Evolutionary conservation across 2,888 invertebrate genomes (phyloP), one percentile per base, ranked within the genome.

Genomic region (Malachius bipustulatus): DNA sequence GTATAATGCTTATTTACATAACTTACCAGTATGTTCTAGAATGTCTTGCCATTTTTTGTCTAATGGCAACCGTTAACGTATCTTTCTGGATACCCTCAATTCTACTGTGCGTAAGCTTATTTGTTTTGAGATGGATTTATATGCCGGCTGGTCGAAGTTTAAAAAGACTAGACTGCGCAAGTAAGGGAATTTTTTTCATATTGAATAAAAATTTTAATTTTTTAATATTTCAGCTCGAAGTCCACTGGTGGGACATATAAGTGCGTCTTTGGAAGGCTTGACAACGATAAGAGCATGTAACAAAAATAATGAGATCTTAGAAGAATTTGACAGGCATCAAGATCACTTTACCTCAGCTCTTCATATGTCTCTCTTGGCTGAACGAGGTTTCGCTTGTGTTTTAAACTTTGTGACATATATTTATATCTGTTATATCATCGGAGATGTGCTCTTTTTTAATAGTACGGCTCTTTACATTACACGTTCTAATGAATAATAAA

Each of bases 1-100:
- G 87, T 30, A 85, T 76, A 60, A 61, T 77, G 48, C 65, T 80
- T 2, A 79, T 79, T 52, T 75, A 76, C 43, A 68, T 73, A 16
- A 74, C 77, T 77, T 48, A 68, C 69, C 62, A 32, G 19, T 26
- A n/a, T n/a, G n/a, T n/a, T n/a, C n/a, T n/a, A n/a, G n/a, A n/a
- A n/a, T n/a, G n/a, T n/a, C n/a, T n/a, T n/a, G n/a, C n/a, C n/a
- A n/a, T 47, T 3, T 32, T 49, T 3, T 41, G 40, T 10, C 34
- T 54, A 16, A 47, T 52, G n/a, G 42, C 49, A 4, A 50, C 75
- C 75, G n/a, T 71, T 70, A 64, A 67, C 77, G 11, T 49, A 78
- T 34, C 55, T 14, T 52, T 51, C 30, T 15, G 49, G n/a, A 31
- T 51, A 15, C 49, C 50, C 8, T 40, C 48, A 2, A 13, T 34